Evolutionary conservation across 2,113 vertebrate species (phyloP), one percentile per base, ranked within the genome.

Genomic region (Alligator mississippiensis): DNA sequence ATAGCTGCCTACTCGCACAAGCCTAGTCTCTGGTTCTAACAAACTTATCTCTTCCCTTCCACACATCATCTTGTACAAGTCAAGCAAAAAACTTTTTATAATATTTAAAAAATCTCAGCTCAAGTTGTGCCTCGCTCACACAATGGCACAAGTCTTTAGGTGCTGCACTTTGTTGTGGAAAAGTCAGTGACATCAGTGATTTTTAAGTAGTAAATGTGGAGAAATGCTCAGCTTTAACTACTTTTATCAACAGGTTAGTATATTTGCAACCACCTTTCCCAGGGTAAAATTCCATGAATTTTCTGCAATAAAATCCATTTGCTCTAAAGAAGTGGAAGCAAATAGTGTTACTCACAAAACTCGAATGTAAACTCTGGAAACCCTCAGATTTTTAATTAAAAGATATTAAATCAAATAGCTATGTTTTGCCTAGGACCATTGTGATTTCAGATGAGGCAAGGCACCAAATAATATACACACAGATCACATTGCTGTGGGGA

Each of bases 361-460:
- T 16, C 28, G 10, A 25, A 81, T 21, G 27, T 24, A 24, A 55
- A 57, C 27, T 30, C n/a, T 30, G n/a, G 66, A 34, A 30, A 74
- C 38, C 21, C 6, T 47, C 6, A 13, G 19, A 24, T 58, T 58
- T 62, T 82, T 68, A 34, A 34, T n/a, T 13, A 38, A 57, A 62
- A 61, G 61, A 80, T 62, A 80, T 17, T 16, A 17, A 58, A 19
- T 11, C 38, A 70, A 85, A 64, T 4, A 0, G 0, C 1, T 24
- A 1, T 0, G 0, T 12, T 81, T 85, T 84, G 6, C 54, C 64
- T 21, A 25, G 15, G 6, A 62, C 19, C 13, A 16, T 0, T 57
- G 66, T 66, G 68, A 54, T 34, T 77, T 15, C 25, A 21, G 27
- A 54, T 3, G 1, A 22, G 25, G 24, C 6, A 77, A 78, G 18